phyloP scores from a whole-genome alignment of 2,888 invertebrate genomes.

The Chouioia cunea region DNA sequence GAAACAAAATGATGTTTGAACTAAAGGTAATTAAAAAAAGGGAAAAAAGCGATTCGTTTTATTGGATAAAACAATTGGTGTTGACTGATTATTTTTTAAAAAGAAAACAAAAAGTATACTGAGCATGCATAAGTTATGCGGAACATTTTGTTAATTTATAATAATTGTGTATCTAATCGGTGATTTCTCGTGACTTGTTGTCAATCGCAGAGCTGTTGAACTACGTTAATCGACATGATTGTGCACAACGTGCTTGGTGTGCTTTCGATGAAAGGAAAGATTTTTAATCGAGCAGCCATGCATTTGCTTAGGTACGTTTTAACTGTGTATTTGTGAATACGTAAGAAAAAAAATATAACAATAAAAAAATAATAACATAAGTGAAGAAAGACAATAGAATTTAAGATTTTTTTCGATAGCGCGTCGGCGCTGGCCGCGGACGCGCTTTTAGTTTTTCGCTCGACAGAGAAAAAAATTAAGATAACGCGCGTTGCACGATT shows the following conservation, averaged over 20 bases:
- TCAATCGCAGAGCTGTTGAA: conserved; percentile 27
- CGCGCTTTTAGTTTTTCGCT: conserved; percentile 45
- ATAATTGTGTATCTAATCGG: conserved; percentile 19
- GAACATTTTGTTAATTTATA: conserved; percentile 29
- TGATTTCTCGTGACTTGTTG: conserved; percentile 34
- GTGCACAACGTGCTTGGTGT: conserved; percentile 16
- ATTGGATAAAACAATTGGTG: conserved; percentile 29
- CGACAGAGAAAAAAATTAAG: conserved; percentile 24
- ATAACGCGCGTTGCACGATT: conserved; percentile 16
- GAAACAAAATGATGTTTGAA: conserved; percentile 7
- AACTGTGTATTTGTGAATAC: conserved; percentile 34
- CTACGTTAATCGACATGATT: conserved; percentile 33
- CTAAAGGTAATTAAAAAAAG: conserved; percentile 14
- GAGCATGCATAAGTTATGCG: background rate
- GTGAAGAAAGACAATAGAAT: conserved; percentile 51
- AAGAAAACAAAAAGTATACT: conserved; percentile 20
- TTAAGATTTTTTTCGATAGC: conserved; percentile 40
- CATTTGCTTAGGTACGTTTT: conserved; percentile 37
- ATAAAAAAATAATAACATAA: conserved; percentile 13
- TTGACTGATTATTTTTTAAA: conserved; percentile 47
- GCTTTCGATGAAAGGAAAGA: conserved; percentile 2
- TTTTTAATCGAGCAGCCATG: conserved; percentile 21
- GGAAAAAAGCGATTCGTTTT: conserved; percentile 34
- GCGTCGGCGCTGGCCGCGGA: conserved; percentile 52
- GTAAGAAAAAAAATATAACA: background rate